These are phyloP conservation scores for Teinopalpus imperialis DNA, from an alignment of 2,888 invertebrate genomes.

Conservation along the genomic window DNA sequence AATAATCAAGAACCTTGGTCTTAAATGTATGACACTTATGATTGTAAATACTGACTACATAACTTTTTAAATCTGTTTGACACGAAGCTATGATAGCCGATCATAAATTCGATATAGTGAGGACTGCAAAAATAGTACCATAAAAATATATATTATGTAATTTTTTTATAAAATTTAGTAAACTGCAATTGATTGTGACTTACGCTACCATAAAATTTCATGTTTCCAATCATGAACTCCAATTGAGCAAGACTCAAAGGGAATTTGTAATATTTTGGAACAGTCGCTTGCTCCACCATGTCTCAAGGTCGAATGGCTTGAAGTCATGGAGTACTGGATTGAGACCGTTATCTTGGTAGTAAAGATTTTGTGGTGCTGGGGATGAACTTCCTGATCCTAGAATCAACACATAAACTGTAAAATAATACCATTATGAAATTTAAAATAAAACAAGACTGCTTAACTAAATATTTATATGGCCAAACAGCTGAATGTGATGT, in stretches of 20 bases:
- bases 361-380: conserved; percentile 77
- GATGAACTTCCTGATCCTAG: conserved; percentile 65
- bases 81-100: background rate
- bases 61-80: background rate
- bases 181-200: conserved; percentile 79
- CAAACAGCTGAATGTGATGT: no score
- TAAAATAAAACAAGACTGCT: no score
- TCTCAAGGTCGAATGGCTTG: conserved; percentile 94
- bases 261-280: conserved; percentile 93
- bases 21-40: conserved; percentile 5
- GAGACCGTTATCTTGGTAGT: conserved; percentile 88
- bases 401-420: no score
- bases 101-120: conserved; percentile 12
- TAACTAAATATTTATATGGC: no score
- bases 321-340: conserved; percentile 88
- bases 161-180: conserved; percentile 60
- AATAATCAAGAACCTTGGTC: conserved; percentile 1
- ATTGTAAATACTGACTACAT: background rate
- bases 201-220: conserved; percentile 61
- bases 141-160: conserved; percentile 18
- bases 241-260: conserved; percentile 62
- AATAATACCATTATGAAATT: no score
- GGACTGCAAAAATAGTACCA: conserved; percentile 22
- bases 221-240: conserved; percentile 40
- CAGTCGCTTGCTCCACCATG: conserved; percentile 94